Percentiles rank a stretch among this genome's conserved stretches.
Evolutionary conservation across 1,140 invertebrate species (phyloP).

Genomic region (Aporrectodea caliginosa): DNA sequence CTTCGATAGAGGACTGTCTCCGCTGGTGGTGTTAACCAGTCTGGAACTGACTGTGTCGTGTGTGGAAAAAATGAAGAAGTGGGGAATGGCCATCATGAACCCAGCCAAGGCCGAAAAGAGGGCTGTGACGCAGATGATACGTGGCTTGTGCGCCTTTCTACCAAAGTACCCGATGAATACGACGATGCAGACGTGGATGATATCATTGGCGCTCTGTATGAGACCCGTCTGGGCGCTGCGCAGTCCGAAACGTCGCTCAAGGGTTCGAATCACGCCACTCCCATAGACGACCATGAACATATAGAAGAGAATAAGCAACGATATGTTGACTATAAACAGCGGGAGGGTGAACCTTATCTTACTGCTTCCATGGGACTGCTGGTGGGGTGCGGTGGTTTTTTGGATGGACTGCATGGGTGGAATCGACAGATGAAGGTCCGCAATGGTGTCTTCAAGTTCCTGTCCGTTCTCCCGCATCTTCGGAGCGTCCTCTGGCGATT

Average conservation of each 20-base stretch:
- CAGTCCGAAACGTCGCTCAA: slow-evolving; percentile 38
- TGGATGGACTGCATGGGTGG: too few species aligned
- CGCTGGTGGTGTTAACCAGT: neutral
- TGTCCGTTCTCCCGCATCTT: too few species aligned
- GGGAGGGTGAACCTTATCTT: neutral
- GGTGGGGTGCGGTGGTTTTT: too few species aligned
- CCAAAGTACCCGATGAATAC: slow-evolving; percentile 42
- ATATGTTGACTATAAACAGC: slow-evolving; percentile 23
- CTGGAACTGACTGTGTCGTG: neutral
- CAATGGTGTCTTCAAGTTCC: too few species aligned
- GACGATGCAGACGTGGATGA: slow-evolving; percentile 42
- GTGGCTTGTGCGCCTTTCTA: slow-evolving; percentile 41
- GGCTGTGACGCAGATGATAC: slow-evolving; percentile 38
- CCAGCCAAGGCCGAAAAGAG: slow-evolving; percentile 43
- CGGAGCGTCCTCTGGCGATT: too few species aligned
- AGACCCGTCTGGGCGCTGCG: slow-evolving; percentile 43
- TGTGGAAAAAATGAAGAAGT: slow-evolving; percentile 34
- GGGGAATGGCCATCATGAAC: slow-evolving; percentile 43
- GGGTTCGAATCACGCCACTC: slow-evolving; percentile 19
- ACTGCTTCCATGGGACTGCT: too few species aligned
- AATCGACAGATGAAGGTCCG: too few species aligned
- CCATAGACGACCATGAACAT: slow-evolving; percentile 13
- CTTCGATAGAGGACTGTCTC: neutral
- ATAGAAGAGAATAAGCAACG: slow-evolving; percentile 21
- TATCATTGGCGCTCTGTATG: slow-evolving; percentile 46